phyloP scores from a whole-genome alignment of 2,797 vertebrate genomes.

The Oryzias sinensis region DNA sequence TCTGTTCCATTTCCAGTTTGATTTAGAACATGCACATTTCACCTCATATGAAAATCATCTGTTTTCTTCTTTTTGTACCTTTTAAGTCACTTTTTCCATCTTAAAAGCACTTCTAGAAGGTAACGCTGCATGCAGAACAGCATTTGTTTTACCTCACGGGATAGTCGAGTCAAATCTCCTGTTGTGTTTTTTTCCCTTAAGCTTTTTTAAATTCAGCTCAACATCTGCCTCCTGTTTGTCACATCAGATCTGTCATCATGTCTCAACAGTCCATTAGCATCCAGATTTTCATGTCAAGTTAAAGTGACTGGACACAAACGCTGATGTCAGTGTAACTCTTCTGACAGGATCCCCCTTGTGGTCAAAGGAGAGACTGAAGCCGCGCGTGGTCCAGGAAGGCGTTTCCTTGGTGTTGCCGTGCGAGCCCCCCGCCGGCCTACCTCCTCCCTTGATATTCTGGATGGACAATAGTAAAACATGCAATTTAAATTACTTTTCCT shows the following conservation, averaged over 20 bases:
- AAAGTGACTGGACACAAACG: neutral
- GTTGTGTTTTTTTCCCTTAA: conserved; percentile 32
- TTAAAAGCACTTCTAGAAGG: conserved; percentile 67
- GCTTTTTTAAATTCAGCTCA: conserved; percentile 14
- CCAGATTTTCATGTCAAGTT: conserved; percentile 21
- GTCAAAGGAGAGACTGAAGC: conserved; percentile 93
- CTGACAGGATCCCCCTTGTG: conserved; percentile 91
- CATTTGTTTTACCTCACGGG: conserved; percentile 40
- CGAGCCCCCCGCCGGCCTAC: conserved; percentile 90
- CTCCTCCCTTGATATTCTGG: conserved; percentile 97
- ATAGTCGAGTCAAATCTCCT: conserved; percentile 20
- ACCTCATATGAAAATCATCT: conserved; percentile 20
- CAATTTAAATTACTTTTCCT: neutral
- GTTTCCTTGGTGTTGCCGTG: conserved; percentile 87
- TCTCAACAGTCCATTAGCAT: conserved; percentile 18
- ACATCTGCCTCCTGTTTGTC: conserved; percentile 28
- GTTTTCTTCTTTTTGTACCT: conserved; percentile 37
- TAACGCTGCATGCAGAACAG: conserved; percentile 48
- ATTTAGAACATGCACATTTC: conserved; percentile 1
- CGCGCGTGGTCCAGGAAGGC: conserved; percentile 84
- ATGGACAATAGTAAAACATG: conserved; percentile 94
- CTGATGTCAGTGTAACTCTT: conserved; percentile 20
- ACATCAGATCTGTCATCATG: conserved; percentile 30
- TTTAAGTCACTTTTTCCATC: conserved; percentile 67
- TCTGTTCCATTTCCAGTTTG: conserved; percentile 11